Conservation (phyloP, 2,888 invertebrate species). For the Chamaedrilus cognettii region DNA sequence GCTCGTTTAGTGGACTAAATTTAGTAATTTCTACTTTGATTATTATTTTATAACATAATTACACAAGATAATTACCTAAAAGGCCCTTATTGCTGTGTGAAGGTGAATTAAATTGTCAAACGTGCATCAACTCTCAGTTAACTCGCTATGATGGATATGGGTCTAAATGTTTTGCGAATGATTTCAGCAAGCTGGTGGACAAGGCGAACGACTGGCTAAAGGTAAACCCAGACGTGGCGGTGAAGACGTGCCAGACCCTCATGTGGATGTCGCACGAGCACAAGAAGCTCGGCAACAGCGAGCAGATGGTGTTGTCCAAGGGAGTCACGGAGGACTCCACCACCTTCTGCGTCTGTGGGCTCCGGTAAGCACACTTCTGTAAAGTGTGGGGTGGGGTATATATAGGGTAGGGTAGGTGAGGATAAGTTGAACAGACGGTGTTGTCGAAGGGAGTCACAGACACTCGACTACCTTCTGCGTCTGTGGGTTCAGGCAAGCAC, state of each 20-base stretch:
- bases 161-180: too few species aligned
- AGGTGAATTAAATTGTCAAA: too few species aligned
- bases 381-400: not conserved
- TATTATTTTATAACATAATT: too few species aligned
- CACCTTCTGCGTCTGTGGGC: slow-evolving; percentile 30
- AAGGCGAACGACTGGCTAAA: slow-evolving; percentile 37
- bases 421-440: not conserved
- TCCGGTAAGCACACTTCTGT: slow-evolving; percentile 26
- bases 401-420: not conserved
- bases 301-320: slow-evolving; percentile 31
- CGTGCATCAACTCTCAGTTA: too few species aligned
- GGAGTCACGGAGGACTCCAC: slow-evolving; percentile 19
- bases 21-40: too few species aligned
- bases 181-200: slow-evolving; percentile 33
- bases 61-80: too few species aligned
- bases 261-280: slow-evolving; percentile 29
- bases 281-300: slow-evolving; percentile 24
- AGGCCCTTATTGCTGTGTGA: too few species aligned
- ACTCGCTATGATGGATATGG: too few species aligned
- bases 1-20: too few species aligned
- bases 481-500: too few species aligned
- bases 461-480: too few species aligned
- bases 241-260: slow-evolving; percentile 34
- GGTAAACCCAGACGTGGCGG: slow-evolving; percentile 26
- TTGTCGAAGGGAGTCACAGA: not conserved